Conservation (phyloP, 2,888 invertebrate genomes). For the Drosophila kambysellisi region DNA sequence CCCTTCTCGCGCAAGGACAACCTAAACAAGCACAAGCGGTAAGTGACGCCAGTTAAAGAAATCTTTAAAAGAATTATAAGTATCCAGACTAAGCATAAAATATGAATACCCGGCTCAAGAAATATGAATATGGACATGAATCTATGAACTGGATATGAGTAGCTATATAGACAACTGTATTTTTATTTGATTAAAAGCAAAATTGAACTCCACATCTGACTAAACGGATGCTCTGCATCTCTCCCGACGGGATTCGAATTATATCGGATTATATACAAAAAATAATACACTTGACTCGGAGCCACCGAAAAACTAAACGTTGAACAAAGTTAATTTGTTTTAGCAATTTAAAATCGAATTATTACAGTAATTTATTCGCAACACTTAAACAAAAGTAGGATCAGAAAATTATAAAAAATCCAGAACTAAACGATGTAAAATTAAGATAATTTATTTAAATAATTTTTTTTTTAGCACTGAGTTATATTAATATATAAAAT, state of each 20-base stretch:
- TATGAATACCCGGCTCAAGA: not conserved
- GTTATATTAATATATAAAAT: not conserved
- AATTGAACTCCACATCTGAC: too few relatives aligned
- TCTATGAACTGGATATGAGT: too few relatives aligned
- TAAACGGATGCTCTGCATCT: not conserved
- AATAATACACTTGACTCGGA: not conserved
- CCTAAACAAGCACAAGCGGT: slow-evolving; percentile 85
- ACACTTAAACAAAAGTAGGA: too few relatives aligned
- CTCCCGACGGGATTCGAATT: not conserved
- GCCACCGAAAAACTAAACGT: too few relatives aligned
- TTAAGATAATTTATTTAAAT: not conserved
- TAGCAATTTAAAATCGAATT: too few relatives aligned
- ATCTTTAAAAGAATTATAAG: not conserved
- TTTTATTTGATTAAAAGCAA: too few relatives aligned
- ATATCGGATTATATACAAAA: not conserved
- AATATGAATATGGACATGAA: not conserved
- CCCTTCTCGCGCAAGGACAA: slow-evolving; percentile 86
- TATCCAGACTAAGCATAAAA: too few relatives aligned
- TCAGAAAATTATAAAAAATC: not conserved
- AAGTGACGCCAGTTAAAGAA: slow-evolving; percentile 12
- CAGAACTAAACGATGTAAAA: not conserved
- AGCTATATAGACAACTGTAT: too few relatives aligned
- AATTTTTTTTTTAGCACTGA: not conserved
- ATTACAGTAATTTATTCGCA: too few relatives aligned
- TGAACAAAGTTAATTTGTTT: too few relatives aligned